A percentile compares a stretch with the other conserved stretches of the same genome.
These are phyloP conservation scores for Drosophila histrio DNA, from an alignment of 2,888 invertebrate species.

Conservation along the genomic window DNA sequence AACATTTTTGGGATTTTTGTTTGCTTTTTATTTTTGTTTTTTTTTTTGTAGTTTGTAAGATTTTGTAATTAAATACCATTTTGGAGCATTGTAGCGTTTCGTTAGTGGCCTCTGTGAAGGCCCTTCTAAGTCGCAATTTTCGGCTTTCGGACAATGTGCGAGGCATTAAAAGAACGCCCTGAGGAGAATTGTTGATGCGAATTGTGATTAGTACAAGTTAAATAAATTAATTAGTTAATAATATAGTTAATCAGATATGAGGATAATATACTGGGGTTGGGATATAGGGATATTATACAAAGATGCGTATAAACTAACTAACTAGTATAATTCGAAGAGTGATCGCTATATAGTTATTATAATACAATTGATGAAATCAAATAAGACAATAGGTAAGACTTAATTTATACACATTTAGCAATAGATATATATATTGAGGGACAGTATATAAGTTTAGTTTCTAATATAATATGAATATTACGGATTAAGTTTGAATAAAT, in stretches of 20 bases:
- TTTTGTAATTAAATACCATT: slow-evolving; percentile 87
- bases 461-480: not conserved
- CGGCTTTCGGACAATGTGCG: slow-evolving; percentile 95
- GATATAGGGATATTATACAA: not conserved
- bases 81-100: slow-evolving; percentile 94
- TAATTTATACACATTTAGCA: not conserved
- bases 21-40: no score
- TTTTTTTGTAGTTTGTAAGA: slow-evolving; percentile 30
- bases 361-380: not conserved
- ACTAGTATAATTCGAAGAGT: not conserved
- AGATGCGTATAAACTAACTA: not conserved
- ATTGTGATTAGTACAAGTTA: slow-evolving; percentile 70
- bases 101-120: slow-evolving; percentile 95
- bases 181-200: slow-evolving; percentile 81
- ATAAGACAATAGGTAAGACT: not conserved
- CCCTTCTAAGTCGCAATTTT: slow-evolving; percentile 92
- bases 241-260: not conserved
- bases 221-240: slow-evolving; percentile 23
- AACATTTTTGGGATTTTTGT: slow-evolving; percentile 10
- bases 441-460: not conserved
- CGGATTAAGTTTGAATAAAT: not conserved
- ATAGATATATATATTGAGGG: not conserved
- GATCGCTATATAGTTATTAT: slow-evolving; percentile 1
- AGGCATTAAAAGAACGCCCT: slow-evolving; percentile 95
- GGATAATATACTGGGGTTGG: not conserved